These are phyloP conservation scores for Gadus chalcogrammus DNA, from an alignment of 2,113 vertebrate genomes.

Conservation along the genomic window DNA sequence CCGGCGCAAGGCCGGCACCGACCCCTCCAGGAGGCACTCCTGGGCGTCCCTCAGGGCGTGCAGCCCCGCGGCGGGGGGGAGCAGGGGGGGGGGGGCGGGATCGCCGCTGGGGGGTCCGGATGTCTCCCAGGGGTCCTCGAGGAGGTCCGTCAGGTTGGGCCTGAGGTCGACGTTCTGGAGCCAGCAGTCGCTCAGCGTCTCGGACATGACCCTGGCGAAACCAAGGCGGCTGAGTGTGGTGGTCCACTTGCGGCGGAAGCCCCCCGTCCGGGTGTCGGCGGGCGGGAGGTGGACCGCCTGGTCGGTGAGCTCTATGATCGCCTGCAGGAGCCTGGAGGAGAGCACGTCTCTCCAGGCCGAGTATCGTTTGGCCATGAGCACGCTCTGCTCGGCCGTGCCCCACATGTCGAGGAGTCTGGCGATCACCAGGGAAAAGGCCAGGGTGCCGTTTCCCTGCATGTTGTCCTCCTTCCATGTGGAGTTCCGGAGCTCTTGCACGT, in stretches of 20 bases:
- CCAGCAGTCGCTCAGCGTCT: slow-evolving; percentile 72
- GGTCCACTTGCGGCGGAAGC: slow-evolving; percentile 57
- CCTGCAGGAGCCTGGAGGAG: slow-evolving; percentile 71
- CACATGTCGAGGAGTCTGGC: slow-evolving; percentile 66
- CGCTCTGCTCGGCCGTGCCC: slow-evolving; percentile 46
- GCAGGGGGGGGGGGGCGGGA: not conserved
- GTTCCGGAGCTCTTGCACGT: slow-evolving; percentile 39
- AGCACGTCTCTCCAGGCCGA: slow-evolving; percentile 71
- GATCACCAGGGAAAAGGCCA: slow-evolving; percentile 53
- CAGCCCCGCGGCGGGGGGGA: slow-evolving; percentile 16
- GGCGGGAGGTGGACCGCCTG: slow-evolving; percentile 39
- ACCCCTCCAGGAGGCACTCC: slow-evolving; percentile 67
- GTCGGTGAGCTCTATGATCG: slow-evolving; percentile 65
- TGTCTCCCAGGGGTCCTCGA: slow-evolving; percentile 31
- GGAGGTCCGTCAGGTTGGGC: slow-evolving; percentile 30
- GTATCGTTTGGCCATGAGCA: slow-evolving; percentile 61
- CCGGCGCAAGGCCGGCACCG: slow-evolving; percentile 55
- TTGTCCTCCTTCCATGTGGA: slow-evolving; percentile 30
- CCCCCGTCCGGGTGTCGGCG: slow-evolving; percentile 2
- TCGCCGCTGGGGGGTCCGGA: slow-evolving; percentile 18
- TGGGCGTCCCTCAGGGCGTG: slow-evolving; percentile 33
- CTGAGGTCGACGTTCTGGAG: slow-evolving; percentile 60
- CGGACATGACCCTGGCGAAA: slow-evolving; percentile 67
- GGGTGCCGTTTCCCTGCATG: slow-evolving; percentile 19
- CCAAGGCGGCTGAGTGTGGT: slow-evolving; percentile 47